phyloP scores from a whole-genome alignment of 2,113 vertebrate species.

The Ochotona curzoniae region DNA sequence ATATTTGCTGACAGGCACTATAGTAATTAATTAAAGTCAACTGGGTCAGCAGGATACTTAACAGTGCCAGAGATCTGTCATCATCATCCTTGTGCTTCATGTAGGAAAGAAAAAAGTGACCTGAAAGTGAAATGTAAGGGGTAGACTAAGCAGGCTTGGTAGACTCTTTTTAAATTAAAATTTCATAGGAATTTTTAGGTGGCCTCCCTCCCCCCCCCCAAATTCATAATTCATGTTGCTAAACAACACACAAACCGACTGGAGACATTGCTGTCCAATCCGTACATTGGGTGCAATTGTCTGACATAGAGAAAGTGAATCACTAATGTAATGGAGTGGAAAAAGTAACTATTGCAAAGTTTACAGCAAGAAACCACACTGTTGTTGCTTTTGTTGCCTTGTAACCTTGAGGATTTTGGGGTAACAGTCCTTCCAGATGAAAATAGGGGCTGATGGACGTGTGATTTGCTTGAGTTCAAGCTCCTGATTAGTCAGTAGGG shows the following conservation, averaged over 20 bases:
- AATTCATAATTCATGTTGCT: neutral
- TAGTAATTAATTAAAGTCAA: constrained; percentile 43
- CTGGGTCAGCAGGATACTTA: neutral
- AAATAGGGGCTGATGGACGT: too few relatives aligned
- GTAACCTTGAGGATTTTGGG: too few relatives aligned
- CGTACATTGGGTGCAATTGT: too few relatives aligned
- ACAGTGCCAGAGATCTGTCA: neutral
- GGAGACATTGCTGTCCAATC: too few relatives aligned
- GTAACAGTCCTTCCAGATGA: too few relatives aligned
- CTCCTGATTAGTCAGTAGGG: too few relatives aligned
- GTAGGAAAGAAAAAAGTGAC: constrained; percentile 7
- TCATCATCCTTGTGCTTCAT: neutral
- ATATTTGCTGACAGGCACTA: constrained; percentile 32
- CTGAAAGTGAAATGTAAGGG: constrained; percentile 11
- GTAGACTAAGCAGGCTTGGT: neutral
- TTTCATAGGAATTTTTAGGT: constrained; percentile 23
- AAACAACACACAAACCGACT: neutral
- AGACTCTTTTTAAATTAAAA: neutral
- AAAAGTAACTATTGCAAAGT: too few relatives aligned
- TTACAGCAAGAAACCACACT: too few relatives aligned
- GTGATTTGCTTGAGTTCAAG: too few relatives aligned
- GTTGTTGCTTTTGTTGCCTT: too few relatives aligned
- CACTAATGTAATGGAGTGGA: too few relatives aligned
- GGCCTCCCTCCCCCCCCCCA: neutral
- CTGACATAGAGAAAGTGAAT: too few relatives aligned